Conservation (phyloP, 2,113 vertebrate species). For the Theristicus caerulescens region DNA sequence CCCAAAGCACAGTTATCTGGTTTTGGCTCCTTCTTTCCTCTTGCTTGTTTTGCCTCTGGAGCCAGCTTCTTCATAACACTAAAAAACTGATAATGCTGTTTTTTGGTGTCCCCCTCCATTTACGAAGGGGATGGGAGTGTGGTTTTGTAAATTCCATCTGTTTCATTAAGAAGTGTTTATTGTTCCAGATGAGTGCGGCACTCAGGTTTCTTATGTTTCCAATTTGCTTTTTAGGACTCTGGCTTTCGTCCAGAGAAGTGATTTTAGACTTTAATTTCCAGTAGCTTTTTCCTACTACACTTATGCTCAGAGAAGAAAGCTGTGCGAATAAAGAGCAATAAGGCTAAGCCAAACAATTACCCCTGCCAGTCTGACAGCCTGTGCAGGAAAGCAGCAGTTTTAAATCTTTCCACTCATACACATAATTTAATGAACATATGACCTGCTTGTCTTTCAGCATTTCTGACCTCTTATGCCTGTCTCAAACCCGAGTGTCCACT, state of each 20-base stretch:
- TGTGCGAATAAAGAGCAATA: background rate
- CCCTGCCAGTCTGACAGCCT: constrained; percentile 3
- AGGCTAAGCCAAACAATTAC: background rate
- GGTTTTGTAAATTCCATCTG: constrained; percentile 6
- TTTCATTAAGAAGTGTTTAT: constrained; percentile 58
- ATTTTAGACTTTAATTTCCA: constrained; percentile 45
- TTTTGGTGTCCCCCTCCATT: background rate
- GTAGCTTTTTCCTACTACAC: constrained; percentile 37
- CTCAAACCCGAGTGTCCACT: background rate
- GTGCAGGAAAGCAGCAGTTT: background rate
- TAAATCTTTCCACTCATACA: background rate
- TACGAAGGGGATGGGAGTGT: background rate
- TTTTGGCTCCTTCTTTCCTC: background rate
- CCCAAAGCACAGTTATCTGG: background rate
- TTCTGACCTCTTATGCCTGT: background rate
- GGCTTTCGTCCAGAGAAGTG: constrained; percentile 31
- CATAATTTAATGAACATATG: background rate
- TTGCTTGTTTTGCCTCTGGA: background rate
- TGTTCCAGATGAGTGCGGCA: constrained; percentile 32
- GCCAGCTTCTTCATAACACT: background rate
- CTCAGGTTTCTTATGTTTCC: constrained; percentile 57
- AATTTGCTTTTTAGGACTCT: constrained; percentile 55
- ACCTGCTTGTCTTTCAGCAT: background rate
- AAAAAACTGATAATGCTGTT: fast-evolving
- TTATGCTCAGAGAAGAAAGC: background rate